phyloP scores from a whole-genome alignment of 2,888 invertebrate species.

The Sinentomon sp. region DNA sequence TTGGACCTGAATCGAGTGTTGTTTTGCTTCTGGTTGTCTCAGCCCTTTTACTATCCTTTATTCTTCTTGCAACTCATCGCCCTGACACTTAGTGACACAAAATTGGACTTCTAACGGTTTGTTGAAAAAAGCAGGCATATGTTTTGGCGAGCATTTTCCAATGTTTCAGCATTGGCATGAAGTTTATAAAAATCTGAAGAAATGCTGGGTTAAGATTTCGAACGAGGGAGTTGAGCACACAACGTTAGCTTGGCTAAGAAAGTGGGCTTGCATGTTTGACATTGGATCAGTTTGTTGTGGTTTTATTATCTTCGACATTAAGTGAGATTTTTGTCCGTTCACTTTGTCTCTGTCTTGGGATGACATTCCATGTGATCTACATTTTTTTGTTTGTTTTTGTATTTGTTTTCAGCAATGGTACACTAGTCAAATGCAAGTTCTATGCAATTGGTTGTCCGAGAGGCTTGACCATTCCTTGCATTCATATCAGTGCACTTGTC shows the following conservation, averaged over 20 bases:
- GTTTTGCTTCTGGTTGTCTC: too few species aligned
- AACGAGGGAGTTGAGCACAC: too few species aligned
- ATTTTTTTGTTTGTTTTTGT: conserved; percentile 3
- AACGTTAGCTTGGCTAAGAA: too few species aligned
- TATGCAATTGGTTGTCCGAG: conserved; percentile 81
- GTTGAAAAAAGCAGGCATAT: neutral
- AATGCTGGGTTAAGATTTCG: too few species aligned
- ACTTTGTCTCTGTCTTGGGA: conserved; percentile 17
- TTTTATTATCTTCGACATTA: too few species aligned
- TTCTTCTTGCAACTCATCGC: neutral
- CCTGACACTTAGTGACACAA: neutral
- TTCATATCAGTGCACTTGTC: conserved; percentile 87
- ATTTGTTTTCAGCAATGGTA: conserved; percentile 64
- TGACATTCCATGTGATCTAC: neutral
- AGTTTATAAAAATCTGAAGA: too few species aligned
- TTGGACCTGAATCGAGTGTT: too few species aligned
- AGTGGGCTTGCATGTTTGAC: too few species aligned
- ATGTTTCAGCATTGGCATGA: too few species aligned
- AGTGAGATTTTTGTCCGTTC: too few species aligned
- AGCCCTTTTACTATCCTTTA: too few species aligned
- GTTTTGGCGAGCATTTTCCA: neutral
- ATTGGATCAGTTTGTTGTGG: too few species aligned
- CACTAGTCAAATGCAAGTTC: conserved; percentile 68
- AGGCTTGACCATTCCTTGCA: conserved; percentile 76
- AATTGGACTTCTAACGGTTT: conserved; percentile 1